phyloP scores from a whole-genome alignment of 2,113 vertebrate genomes.

The Oreotrochilus melanogaster region DNA sequence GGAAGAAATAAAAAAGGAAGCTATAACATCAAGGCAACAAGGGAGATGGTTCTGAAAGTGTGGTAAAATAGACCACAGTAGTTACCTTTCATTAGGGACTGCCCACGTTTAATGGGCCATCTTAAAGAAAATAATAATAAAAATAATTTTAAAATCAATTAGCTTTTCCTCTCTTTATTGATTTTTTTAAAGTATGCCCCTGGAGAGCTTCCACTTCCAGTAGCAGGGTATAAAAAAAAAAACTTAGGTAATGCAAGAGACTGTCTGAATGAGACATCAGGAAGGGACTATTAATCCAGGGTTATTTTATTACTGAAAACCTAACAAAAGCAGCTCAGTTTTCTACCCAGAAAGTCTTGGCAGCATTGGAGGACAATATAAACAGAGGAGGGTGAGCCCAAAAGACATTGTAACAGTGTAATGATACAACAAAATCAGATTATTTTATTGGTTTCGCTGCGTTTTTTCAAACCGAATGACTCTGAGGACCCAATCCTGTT shows the following conservation, averaged over 20 bases:
- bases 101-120: background rate
- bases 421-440: background rate
- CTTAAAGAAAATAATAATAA: slow-evolving; percentile 11
- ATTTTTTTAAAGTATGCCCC: slow-evolving; percentile 14
- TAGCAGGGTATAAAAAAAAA: background rate
- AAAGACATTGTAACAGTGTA: background rate
- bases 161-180: slow-evolving; percentile 7
- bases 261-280: slow-evolving; percentile 36
- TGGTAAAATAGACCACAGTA: background rate
- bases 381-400: background rate
- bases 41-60: fast-evolving
- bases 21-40: background rate
- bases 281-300: background rate
- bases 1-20: background rate
- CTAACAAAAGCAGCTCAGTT: background rate
- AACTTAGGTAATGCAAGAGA: background rate
- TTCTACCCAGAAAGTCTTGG: background rate
- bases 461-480: background rate
- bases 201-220: background rate
- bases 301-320: slow-evolving; percentile 3
- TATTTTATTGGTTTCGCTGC: background rate
- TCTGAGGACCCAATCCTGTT: background rate
- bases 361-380: background rate
- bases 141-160: slow-evolving; percentile 13
- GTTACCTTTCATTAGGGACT: background rate